Conservation (phyloP, 2,888 invertebrate genomes). For the Brachyptera risi region DNA sequence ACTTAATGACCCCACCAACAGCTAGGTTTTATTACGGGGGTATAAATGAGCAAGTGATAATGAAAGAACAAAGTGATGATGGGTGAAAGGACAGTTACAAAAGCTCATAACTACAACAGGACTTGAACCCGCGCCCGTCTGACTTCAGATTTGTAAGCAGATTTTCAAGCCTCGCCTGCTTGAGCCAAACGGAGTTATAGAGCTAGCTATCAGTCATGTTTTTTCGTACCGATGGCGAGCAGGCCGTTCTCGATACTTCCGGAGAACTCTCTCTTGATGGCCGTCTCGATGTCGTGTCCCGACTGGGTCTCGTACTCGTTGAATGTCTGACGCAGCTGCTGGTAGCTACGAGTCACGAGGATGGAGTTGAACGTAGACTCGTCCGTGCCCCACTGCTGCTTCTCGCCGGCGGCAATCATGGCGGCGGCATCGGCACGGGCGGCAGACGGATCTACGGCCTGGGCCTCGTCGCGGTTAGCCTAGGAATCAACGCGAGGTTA, state of each 20-base stretch:
- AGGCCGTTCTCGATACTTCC: constrained; percentile 82
- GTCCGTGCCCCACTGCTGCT: constrained; percentile 81
- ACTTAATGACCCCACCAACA: too few species aligned
- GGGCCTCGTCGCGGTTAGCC: constrained; percentile 87
- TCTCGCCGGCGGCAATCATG: constrained; percentile 66
- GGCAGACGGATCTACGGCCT: constrained; percentile 73
- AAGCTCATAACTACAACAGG: too few species aligned
- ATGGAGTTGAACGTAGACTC: constrained; percentile 85
- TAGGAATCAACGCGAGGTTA: constrained; percentile 31
- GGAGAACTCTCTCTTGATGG: constrained; percentile 85
- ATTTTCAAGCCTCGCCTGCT: too few species aligned
- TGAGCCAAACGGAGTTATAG: too few species aligned
- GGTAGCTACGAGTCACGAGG: constrained; percentile 81
- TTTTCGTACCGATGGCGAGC: constrained; percentile 69
- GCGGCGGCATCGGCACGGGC: constrained; percentile 81
- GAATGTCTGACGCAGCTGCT: constrained; percentile 80
- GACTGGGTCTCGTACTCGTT: constrained; percentile 77
- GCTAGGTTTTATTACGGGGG: too few species aligned
- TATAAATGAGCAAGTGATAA: too few species aligned
- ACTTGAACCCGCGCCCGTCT: too few species aligned
- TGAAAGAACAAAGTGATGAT: too few species aligned
- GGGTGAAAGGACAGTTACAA: too few species aligned
- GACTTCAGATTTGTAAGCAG: too few species aligned
- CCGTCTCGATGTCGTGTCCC: constrained; percentile 77
- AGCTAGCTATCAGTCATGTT: too few species aligned